These are phyloP conservation scores for Loris lydekkerianus DNA, from an alignment of 2,797 vertebrate species.

Conservation along the genomic window DNA sequence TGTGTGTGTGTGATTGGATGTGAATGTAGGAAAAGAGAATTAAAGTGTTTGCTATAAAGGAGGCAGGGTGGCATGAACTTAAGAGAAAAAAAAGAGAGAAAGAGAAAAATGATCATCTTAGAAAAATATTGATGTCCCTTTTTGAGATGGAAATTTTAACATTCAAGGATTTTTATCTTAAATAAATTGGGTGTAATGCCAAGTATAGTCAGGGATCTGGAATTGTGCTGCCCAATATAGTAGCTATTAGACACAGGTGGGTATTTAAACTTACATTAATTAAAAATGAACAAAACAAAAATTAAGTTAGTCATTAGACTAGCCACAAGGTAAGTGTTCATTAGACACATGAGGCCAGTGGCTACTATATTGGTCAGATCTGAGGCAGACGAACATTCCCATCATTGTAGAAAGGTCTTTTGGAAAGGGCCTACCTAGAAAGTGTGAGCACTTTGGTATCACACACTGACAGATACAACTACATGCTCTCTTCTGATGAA, in stretches of 20 bases:
- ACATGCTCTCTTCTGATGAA: background rate
- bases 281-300: conserved; percentile 39
- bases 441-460: background rate
- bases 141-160: conserved; percentile 32
- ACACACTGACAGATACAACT: background rate
- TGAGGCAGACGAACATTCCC: background rate
- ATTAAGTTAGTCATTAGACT: background rate
- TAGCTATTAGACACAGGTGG: background rate
- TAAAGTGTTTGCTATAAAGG: background rate
- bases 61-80: conserved; percentile 18
- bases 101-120: background rate
- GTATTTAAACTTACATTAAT: conserved; percentile 9
- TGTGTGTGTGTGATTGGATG: background rate
- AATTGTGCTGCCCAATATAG: background rate
- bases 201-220: background rate
- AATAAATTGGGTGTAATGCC: background rate
- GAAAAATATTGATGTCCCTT: background rate
- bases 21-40: background rate
- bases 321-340: background rate
- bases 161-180: background rate
- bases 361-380: background rate
- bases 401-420: background rate
- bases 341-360: background rate
- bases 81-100: background rate
- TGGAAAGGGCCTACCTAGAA: background rate